Conservation (phyloP, 1,140 invertebrate genomes). For the Araneus ventricosus region DNA sequence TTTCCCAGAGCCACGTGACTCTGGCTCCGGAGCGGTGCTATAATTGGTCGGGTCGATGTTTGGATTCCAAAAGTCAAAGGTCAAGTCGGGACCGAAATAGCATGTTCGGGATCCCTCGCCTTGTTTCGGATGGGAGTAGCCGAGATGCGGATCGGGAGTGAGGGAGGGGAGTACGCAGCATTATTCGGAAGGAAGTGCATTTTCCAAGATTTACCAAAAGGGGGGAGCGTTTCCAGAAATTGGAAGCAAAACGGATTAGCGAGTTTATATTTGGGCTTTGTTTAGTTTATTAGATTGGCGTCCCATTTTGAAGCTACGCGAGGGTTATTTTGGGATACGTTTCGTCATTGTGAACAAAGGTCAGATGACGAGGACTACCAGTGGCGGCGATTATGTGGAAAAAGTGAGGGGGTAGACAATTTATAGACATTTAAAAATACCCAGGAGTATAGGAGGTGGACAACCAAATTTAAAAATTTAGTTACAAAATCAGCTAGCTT, state of each 20-base stretch:
- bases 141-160: not conserved
- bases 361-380: too few species aligned
- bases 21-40: not conserved
- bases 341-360: not conserved
- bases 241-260: not conserved
- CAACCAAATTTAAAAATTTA: too few species aligned
- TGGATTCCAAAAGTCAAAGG: conserved; percentile 22
- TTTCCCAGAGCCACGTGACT: not conserved
- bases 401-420: too few species aligned
- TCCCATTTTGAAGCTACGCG: not conserved
- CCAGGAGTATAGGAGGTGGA: too few species aligned
- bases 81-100: conserved; percentile 20
- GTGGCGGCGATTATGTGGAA: too few species aligned
- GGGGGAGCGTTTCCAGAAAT: not conserved
- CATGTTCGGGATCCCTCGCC: not conserved
- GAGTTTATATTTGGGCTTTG: not conserved
- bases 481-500: too few species aligned
- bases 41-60: conserved; percentile 51
- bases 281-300: not conserved
- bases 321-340: not conserved
- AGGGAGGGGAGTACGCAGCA: not conserved
- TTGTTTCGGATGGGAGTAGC: not conserved
- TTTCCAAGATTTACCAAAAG: not conserved
- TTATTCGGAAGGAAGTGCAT: not conserved
- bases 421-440: too few species aligned